Percentiles rank a stretch among this genome's conserved stretches.
phyloP scores from a whole-genome alignment of 2,888 invertebrate species.

The Reticulitermes lucifugus region DNA sequence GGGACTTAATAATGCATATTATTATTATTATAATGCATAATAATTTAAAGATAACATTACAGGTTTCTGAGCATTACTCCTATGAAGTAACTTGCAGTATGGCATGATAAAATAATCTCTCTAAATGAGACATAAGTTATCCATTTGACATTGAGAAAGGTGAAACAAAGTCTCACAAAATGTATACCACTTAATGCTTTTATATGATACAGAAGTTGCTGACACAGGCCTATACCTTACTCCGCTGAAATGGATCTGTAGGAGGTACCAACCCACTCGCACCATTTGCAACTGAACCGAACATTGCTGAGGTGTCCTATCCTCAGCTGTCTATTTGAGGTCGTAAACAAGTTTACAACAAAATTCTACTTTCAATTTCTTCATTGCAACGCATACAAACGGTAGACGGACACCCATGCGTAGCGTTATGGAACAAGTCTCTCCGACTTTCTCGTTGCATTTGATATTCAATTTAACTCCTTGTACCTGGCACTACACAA shows the following conservation, averaged over 20 bases:
- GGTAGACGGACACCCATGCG: constrained; percentile 13
- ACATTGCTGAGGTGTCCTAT: not conserved
- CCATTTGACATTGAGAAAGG: too few species aligned
- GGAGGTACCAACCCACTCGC: constrained; percentile 1
- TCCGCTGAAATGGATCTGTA: not conserved
- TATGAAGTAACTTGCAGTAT: too few species aligned
- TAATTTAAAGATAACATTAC: too few species aligned
- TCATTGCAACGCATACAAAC: not conserved
- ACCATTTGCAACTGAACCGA: not conserved
- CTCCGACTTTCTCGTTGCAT: not conserved
- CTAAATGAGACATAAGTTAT: too few species aligned
- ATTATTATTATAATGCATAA: too few species aligned
- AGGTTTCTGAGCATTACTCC: too few species aligned
- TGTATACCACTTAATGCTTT: too few species aligned
- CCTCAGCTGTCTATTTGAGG: not conserved
- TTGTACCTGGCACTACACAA: constrained; percentile 15
- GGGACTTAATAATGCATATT: too few species aligned
- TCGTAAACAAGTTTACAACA: too few species aligned
- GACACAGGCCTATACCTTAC: not conserved
- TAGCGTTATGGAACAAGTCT: constrained; percentile 12
- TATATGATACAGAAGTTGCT: too few species aligned
- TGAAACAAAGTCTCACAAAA: too few species aligned
- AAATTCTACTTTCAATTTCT: not conserved
- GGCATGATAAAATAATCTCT: too few species aligned
- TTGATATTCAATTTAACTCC: not conserved